Percentiles rank a stretch among this genome's conserved stretches.
Evolutionary conservation across 1,140 invertebrate genomes (phyloP).

Genomic region (Vanessa tameamea): DNA sequence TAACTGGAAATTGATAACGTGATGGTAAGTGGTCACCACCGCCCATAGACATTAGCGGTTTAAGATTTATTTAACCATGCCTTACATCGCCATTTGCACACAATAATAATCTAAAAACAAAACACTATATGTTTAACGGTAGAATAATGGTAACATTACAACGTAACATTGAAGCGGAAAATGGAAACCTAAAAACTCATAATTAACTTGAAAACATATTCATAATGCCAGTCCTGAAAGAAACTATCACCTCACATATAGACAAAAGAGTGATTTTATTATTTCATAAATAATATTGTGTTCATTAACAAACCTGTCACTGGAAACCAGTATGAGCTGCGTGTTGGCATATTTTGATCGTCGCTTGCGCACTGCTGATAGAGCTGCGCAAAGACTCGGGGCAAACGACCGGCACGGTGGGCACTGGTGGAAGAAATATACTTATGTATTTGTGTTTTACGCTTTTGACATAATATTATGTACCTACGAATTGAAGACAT

Average conservation of each 20-base stretch:
- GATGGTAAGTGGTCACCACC: too few relatives aligned
- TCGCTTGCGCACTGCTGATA: constrained; percentile 85
- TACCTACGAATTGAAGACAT: neutral
- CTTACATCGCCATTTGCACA: too few relatives aligned
- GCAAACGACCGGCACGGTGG: constrained; percentile 91
- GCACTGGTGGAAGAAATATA: constrained; percentile 69
- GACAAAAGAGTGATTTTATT: neutral
- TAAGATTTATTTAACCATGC: too few relatives aligned
- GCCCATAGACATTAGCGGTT: too few relatives aligned
- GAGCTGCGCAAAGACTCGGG: constrained; percentile 86
- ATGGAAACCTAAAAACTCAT: too few relatives aligned
- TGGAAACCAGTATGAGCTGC: constrained; percentile 91
- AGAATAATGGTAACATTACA: too few relatives aligned
- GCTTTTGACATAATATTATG: neutral
- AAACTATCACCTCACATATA: neutral
- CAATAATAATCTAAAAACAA: too few relatives aligned
- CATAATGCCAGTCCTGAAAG: too few relatives aligned
- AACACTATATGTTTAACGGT: too few relatives aligned
- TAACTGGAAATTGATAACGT: too few relatives aligned
- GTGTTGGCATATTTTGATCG: constrained; percentile 84
- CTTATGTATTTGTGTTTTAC: neutral
- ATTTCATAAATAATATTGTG: neutral
- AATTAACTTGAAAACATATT: too few relatives aligned
- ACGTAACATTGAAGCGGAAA: too few relatives aligned
- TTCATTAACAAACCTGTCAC: constrained; percentile 85